phyloP scores from a whole-genome alignment of 2,888 invertebrate species.

The Coleophora deauratella region DNA sequence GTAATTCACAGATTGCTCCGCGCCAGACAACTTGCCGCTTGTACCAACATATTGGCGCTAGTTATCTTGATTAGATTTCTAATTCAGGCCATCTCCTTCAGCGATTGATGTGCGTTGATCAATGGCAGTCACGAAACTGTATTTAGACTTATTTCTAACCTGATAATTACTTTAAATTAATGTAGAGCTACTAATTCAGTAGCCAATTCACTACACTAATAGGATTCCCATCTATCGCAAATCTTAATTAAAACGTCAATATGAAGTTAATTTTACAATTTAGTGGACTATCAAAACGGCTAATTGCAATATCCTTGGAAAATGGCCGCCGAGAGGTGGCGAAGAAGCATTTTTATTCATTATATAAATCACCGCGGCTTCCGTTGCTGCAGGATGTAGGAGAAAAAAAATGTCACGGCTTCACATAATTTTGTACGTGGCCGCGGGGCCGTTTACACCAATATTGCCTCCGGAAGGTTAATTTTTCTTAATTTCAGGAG shows the following conservation, averaged over 20 bases:
- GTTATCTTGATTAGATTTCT: slow-evolving; percentile 47
- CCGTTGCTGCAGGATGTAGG: slow-evolving; percentile 45
- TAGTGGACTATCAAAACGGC: slow-evolving; percentile 49
- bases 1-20: slow-evolving; percentile 64
- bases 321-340: slow-evolving; percentile 34
- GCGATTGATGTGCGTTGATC: too few species aligned
- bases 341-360: slow-evolving; percentile 69
- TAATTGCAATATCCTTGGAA: slow-evolving; percentile 62
- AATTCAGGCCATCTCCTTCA: slow-evolving; percentile 14
- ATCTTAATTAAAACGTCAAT: slow-evolving; percentile 7
- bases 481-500: slow-evolving; percentile 67
- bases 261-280: slow-evolving; percentile 27
- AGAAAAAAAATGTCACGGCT: slow-evolving; percentile 65
- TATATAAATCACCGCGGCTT: slow-evolving; percentile 66
- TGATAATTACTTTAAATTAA: too few species aligned
- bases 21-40: slow-evolving; percentile 54
- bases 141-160: too few species aligned
- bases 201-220: too few species aligned
- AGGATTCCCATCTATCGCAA: neutral
- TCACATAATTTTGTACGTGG: slow-evolving; percentile 70
- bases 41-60: slow-evolving; percentile 24
- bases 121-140: too few species aligned
- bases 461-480: slow-evolving; percentile 57
- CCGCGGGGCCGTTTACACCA: slow-evolving; percentile 37
- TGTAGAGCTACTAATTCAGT: too few species aligned